Base-by-base conservation (phyloP, 2,888 invertebrate genomes). In the Vannuccia rotundouncinata region DNA sequence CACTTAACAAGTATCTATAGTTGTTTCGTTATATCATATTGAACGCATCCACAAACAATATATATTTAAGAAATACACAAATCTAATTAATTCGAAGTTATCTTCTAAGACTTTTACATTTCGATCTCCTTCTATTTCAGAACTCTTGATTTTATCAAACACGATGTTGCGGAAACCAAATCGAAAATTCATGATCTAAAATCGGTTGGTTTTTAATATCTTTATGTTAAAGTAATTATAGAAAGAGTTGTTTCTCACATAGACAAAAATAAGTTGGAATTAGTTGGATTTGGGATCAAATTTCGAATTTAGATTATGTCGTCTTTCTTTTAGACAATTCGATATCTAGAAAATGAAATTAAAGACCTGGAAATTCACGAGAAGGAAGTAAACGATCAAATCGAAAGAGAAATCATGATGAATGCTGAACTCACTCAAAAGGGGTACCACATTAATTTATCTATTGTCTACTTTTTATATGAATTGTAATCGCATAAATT, bases 341-440 rank as follows among this genome's bases (percentile, higher is more conserved):
- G 73, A n/a, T 79, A 78, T 22, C n/a, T 29, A 1, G 80, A 80
- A 29, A 74, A 31, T 28, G 31, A 1, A 0, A 84, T 83, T 77
- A 84, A 84, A 1, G 84, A 84, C 74, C 81, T 85, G 60, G 86
- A 86, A 77, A 85, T 84, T 28, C 85, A 86, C 76, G 86, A 86
- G 78, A 84, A 84, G 60, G 83, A 83, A 0, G 79, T 86, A 31
- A 83, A 79, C 29, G 80, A 83, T 5, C 84, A 85, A 76, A 80
- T 85, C 31, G 81, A 83, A 59, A 84, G 84, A 73, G 83, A 85
- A 80, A 82, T 84, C 17, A 84, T 85, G 82, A 82, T 83, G 78
- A 86, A 85, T 82, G 84, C 85, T 29, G 84, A 84, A 31, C 83
- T 85, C 1, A 82, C 84, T 22, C 82, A 82, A 29, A 84, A 83